phyloP scores from a whole-genome alignment of 2,888 invertebrate genomes.

The Busseola fusca region DNA sequence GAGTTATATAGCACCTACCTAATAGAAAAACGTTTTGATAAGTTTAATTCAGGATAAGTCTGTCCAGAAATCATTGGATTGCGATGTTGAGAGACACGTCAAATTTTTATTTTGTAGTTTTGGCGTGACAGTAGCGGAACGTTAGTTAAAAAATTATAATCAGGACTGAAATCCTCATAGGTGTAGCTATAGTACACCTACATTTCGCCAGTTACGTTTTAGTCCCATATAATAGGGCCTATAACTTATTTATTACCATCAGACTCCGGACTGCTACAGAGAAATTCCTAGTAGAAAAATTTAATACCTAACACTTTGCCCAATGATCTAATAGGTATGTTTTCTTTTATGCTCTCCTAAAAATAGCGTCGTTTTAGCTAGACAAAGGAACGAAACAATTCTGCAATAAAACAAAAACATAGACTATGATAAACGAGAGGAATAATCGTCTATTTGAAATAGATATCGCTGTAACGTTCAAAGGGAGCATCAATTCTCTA shows the following conservation, averaged over 20 bases:
- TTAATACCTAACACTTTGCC: background rate
- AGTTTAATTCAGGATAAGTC: background rate
- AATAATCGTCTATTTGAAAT: conserved; percentile 55
- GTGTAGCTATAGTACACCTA: background rate
- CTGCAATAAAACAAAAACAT: conserved; percentile 38
- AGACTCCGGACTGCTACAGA: too few species aligned
- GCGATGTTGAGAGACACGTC: background rate
- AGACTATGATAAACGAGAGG: conserved; percentile 32
- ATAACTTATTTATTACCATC: too few species aligned
- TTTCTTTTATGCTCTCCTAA: conserved; percentile 16
- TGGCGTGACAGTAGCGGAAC: background rate
- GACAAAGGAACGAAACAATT: conserved; percentile 49
- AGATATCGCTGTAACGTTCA: conserved; percentile 46
- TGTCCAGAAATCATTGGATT: background rate
- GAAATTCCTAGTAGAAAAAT: background rate
- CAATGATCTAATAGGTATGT: background rate
- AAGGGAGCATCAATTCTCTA: conserved; percentile 25
- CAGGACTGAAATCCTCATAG: background rate
- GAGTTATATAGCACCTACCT: conserved; percentile 3
- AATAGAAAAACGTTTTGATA: background rate
- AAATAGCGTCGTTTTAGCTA: conserved; percentile 31
- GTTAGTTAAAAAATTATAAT: too few species aligned
- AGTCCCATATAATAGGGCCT: background rate
- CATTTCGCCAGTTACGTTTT: background rate
- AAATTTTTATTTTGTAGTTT: background rate